Base-by-base conservation (phyloP, 2,888 invertebrate genomes). In the Sarcophaga subvicina region DNA sequence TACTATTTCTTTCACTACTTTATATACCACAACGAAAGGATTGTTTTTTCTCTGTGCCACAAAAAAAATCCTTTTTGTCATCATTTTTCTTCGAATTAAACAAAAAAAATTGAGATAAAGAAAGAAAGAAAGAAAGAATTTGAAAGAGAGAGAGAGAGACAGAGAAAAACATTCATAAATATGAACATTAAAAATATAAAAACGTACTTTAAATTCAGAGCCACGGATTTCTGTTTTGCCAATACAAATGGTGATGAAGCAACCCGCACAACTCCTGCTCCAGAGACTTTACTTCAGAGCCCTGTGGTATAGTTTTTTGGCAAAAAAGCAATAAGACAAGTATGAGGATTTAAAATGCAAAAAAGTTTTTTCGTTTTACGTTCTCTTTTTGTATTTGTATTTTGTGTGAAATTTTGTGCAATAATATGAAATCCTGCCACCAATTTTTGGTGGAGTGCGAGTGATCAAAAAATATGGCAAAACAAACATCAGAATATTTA, bases 161-260 rank as follows among this genome's bases (percentile, higher is more conserved):
- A 49, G 14, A 22, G 22, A 22, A 22, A 22, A 22, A 22, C 5
- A 12, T 14, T 54, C 54, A 54, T 54, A 54, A 54, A 54, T 67
- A 45, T 14, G 10, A 20, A 25, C 25, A 27, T 27, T 49, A 62
- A 62, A 69, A 79, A 77, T n/a, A 79, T 73, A 67, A 79, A 75
- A 70, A 79, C 45, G 25, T 79, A 60, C 54, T 83, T 79, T 64
- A 83, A 70, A 83, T 83, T 79, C 79, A 83, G 8, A 75, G 63
- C 83, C 83, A 83, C 75, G 78, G n/a, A 83, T 75, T 83, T 47
- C 45, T 70, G n/a, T 79, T 73, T 69, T 54, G 54, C 54, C 63
- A 45, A n/a, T 73, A 63, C 63, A 54, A 63, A 59, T 45, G 70
- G 11, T 64, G 59, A 37, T 37, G 37, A 37, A 37, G 3, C 10